Evolutionary conservation across 2,113 vertebrate genomes (phyloP), one percentile per base, ranked within the genome.

Genomic region (Gorsachius goisagi): DNA sequence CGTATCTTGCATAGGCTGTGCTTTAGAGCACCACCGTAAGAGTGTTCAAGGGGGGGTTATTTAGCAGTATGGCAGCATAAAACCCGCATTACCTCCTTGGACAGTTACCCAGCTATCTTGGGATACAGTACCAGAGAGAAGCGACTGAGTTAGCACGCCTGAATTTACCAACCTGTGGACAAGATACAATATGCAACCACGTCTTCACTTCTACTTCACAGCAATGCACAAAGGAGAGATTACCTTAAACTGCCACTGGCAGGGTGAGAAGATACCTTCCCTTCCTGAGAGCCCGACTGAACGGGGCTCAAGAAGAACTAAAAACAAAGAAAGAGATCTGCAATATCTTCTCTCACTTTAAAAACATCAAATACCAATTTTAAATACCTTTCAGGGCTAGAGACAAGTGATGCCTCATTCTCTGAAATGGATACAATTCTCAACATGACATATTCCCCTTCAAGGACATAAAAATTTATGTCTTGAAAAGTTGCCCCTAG

Each of bases 391-490:
- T 76, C 72, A 95, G 71, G 39, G n/a, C 22, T 47, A 78, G 11
- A 63, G 33, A 92, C 4, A 87, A 79, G 72, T 28, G 60, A 78
- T 71, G 44, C 82, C 93, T 88, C 53, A 39, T 32, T 33, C 50
- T 69, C 50, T 22, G 53, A 95, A 92, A 93, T 21, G 3, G 80
- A 90, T 78, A 67, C 37, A 86, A 67, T 86, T 86, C 59, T 92
- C 67, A 88, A n/a, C 37, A 58, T 12, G 62, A 89, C 47, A 78
- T 35, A 52, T 49, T 75, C 30, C 44, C 39, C 24, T 84, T 78
- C 87, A 78, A 89, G 89, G 93, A 55, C 44, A 68, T 77, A 93
- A 92, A 93, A 89, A 83, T 58, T 77, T 66, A 33, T 73, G 12
- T 59, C 30, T 81, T 60, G 2, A 89, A 78, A 88, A 82, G 49